phyloP scores from a whole-genome alignment of 2,888 invertebrate genomes.

The Agonopterix heracliana region DNA sequence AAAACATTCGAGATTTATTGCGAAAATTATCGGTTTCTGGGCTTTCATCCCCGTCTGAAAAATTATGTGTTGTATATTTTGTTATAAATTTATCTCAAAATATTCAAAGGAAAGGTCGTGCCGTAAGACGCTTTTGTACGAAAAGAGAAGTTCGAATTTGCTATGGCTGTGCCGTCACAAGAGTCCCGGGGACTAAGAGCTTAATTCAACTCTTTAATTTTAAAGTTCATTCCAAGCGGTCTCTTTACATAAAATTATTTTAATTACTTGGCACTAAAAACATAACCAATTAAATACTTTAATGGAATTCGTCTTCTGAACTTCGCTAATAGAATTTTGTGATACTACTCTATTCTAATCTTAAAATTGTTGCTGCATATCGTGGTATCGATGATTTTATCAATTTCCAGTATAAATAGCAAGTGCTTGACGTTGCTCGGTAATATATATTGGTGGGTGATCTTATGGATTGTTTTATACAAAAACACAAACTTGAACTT shows the following conservation, averaged over 20 bases:
- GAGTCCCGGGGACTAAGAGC: slow-evolving; percentile 29
- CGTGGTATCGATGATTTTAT: no score
- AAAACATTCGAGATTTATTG: slow-evolving; percentile 43
- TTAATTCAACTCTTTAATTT: slow-evolving; percentile 43
- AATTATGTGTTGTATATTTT: slow-evolving; percentile 16
- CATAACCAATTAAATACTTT: no score
- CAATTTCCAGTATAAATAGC: no score
- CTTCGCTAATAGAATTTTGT: not conserved
- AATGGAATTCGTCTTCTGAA: no score
- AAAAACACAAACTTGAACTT: no score
- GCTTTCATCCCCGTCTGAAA: slow-evolving; percentile 21
- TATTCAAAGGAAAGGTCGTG: slow-evolving; percentile 9
- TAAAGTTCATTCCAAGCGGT: slow-evolving; percentile 31
- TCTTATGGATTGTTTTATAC: no score
- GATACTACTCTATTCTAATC: not conserved
- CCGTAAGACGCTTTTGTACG: slow-evolving; percentile 24
- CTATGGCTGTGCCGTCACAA: slow-evolving; percentile 27
- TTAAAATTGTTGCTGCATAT: no score
- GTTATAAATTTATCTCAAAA: slow-evolving; percentile 15
- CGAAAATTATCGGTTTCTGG: slow-evolving; percentile 36
- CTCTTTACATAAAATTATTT: slow-evolving; percentile 16
- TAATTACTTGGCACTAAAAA: not conserved
- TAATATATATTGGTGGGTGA: no score
- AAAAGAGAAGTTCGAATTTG: slow-evolving; percentile 26
- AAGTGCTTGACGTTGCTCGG: no score